phyloP scores from a whole-genome alignment of 2,888 invertebrate species.

The Athetis lepigone region DNA sequence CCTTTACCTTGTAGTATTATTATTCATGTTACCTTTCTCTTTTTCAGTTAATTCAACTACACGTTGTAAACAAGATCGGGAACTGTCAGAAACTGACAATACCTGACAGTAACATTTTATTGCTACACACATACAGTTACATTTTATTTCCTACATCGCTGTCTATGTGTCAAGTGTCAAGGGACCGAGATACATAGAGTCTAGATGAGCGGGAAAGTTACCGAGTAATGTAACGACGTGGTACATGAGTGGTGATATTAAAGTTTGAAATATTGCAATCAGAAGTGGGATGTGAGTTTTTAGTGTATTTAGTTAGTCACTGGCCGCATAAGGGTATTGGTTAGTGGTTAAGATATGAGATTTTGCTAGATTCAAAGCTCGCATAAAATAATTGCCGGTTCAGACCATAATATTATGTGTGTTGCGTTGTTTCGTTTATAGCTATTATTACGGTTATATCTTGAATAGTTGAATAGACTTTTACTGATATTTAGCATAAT shows the following conservation, averaged over 20 bases:
- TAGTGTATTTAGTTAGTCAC: slow-evolving; percentile 8
- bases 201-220: slow-evolving; percentile 36
- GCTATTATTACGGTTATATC: too few relatives aligned
- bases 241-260: slow-evolving; percentile 31
- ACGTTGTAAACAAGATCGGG: neutral
- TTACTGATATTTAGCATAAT: too few relatives aligned
- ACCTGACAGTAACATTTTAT: slow-evolving; percentile 1
- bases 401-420: too few relatives aligned
- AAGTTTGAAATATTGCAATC: slow-evolving; percentile 31
- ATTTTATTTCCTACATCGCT: slow-evolving; percentile 42
- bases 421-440: too few relatives aligned
- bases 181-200: slow-evolving; percentile 38
- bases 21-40: too few relatives aligned
- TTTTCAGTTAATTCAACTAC: too few relatives aligned
- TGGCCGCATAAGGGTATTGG: neutral
- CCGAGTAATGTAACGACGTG: slow-evolving; percentile 30
- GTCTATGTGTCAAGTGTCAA: slow-evolving; percentile 44
- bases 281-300: slow-evolving; percentile 18
- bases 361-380: too few relatives aligned
- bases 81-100: slow-evolving; percentile 3
- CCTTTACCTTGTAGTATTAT: too few relatives aligned
- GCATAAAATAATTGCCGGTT: too few relatives aligned
- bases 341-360: too few relatives aligned
- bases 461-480: too few relatives aligned
- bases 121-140: slow-evolving; percentile 15